Evolutionary conservation across 1,140 invertebrate species (phyloP).

Genomic region (Drosophila murphyi): DNA sequence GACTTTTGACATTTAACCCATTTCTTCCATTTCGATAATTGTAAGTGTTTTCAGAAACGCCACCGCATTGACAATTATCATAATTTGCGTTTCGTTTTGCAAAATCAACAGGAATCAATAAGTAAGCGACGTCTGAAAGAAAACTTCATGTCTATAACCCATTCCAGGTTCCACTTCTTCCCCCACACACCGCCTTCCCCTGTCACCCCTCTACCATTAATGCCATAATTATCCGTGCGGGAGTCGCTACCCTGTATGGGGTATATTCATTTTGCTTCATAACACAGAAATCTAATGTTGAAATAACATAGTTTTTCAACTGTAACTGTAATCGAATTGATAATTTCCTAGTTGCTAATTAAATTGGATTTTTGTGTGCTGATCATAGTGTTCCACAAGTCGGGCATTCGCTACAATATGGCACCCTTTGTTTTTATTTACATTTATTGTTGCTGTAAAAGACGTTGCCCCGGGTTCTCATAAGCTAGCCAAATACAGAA

Average conservation of each 20-base stretch:
- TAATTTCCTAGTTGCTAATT: too few relatives aligned
- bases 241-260: neutral
- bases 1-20: slow-evolving; percentile 16
- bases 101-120: slow-evolving; percentile 67
- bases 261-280: slow-evolving; percentile 16
- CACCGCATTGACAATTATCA: slow-evolving; percentile 41
- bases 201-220: neutral
- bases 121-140: slow-evolving; percentile 34
- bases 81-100: slow-evolving; percentile 29
- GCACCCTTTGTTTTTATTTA: slow-evolving; percentile 56
- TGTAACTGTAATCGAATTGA: too few relatives aligned
- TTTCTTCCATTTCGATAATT: neutral
- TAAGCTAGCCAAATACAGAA: slow-evolving; percentile 59
- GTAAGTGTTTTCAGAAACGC: neutral
- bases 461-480: slow-evolving; percentile 66
- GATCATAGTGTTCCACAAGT: neutral
- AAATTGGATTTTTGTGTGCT: neutral
- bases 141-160: slow-evolving; percentile 26
- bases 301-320: too few relatives aligned
- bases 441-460: slow-evolving; percentile 51
- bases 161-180: neutral
- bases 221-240: slow-evolving; percentile 69
- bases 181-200: neutral
- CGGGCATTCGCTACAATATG: neutral
- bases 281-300: neutral